phyloP scores from a whole-genome alignment of 1,140 invertebrate genomes.

The Drosophila aff. region DNA sequence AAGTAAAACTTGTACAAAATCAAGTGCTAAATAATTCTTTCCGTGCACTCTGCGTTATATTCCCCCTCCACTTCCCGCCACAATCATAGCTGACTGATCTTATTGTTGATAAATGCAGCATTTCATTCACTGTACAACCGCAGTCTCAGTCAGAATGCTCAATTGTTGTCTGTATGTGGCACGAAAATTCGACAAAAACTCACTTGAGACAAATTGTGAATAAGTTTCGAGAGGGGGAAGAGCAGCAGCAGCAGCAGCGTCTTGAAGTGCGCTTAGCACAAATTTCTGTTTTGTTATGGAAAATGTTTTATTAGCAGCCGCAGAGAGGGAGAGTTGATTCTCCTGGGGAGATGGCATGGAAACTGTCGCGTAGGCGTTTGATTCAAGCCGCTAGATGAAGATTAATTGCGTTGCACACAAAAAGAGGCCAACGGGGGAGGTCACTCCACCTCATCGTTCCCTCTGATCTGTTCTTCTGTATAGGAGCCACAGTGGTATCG shows the following conservation, averaged over 20 bases:
- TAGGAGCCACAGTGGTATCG: conserved; percentile 38
- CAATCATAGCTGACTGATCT: conserved; percentile 68
- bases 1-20: not conserved
- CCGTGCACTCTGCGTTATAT: not conserved
- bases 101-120: conserved; percentile 76
- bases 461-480: not conserved
- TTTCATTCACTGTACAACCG: conserved; percentile 55
- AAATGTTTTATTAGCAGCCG: conserved; percentile 45
- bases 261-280: conserved; percentile 72
- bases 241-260: conserved; percentile 37
- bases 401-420: conserved; percentile 70
- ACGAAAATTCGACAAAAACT: conserved; percentile 65
- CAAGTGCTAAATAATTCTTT: not conserved
- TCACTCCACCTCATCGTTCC: conserved; percentile 17
- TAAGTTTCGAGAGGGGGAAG: conserved; percentile 40
- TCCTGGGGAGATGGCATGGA: conserved; percentile 24
- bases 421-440: conserved; percentile 61
- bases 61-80: conserved; percentile 19
- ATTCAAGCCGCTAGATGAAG: conserved; percentile 71
- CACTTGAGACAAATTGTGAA: conserved; percentile 83
- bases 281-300: conserved; percentile 64
- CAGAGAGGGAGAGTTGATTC: conserved; percentile 10
- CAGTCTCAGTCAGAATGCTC: conserved; percentile 31
- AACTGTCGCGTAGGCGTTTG: conserved; percentile 60
- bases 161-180: conserved; percentile 57